Evolutionary conservation across 2,797 vertebrate species (phyloP).

Genomic region (Amazonetta brasiliensis): DNA sequence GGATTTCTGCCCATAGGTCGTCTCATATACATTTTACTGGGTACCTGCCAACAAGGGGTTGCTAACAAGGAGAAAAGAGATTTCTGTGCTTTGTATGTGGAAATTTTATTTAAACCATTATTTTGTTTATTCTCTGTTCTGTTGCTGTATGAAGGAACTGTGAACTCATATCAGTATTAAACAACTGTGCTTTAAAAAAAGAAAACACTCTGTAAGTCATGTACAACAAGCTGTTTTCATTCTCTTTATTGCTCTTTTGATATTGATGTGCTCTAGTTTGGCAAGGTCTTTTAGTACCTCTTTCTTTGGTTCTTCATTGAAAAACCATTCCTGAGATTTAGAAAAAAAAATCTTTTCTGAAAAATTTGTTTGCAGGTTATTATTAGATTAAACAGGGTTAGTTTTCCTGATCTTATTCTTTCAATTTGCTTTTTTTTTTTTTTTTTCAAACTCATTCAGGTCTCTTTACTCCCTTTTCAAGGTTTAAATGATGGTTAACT

Average conservation of each 20-base stretch:
- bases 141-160: not conserved
- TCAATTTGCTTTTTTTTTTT: not conserved
- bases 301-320: not conserved
- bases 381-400: not conserved
- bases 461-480: not conserved
- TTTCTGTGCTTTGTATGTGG: not conserved
- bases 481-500: conserved; percentile 67
- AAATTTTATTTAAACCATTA: not conserved
- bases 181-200: not conserved
- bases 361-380: not conserved
- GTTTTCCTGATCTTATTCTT: not conserved
- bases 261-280: not conserved
- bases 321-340: not conserved
- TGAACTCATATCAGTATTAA: not conserved
- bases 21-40: not conserved
- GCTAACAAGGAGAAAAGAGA: not conserved
- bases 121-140: not conserved
- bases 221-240: not conserved
- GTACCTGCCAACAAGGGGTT: not conserved
- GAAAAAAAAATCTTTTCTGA: not conserved
- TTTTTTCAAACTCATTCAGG: not conserved
- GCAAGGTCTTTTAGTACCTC: not conserved
- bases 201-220: not conserved
- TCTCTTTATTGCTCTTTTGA: not conserved
- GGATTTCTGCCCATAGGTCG: not conserved